Base-by-base conservation (phyloP, 2,113 vertebrate genomes). In the Callaeas wilsoni region DNA sequence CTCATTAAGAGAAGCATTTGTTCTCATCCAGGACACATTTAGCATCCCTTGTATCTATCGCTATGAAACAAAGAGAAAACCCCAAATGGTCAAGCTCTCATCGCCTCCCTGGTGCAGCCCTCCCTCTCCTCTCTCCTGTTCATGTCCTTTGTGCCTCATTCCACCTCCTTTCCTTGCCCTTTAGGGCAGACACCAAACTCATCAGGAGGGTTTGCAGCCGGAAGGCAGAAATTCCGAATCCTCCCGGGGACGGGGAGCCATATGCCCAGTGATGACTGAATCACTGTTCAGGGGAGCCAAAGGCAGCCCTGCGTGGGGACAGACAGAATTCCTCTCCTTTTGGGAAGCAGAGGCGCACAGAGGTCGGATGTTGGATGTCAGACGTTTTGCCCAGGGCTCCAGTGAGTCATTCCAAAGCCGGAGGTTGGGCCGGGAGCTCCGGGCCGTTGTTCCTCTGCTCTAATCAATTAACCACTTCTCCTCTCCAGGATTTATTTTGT, bases 181-280 rank as follows among this genome's bases (percentile, higher is more conserved):
- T 55, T 13, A 6, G 19, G 46, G 33, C 25, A 35, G 9, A 26
- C 60, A 20, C 17, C 29, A 22, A 76, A 42, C 13, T 49, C 30
- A 6, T 32, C 30, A 4, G 15, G 3, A 8, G 46, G 11, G 8
- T 62, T 59, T 57, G 33, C 23, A 67, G 50, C 47, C 74, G 60
- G 13, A 37, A 56, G 11, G 32, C 35, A 68, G 68, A 33, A 47
- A 14, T 19, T 5, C 7, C 4, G 50, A 27, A 19, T 56, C 9
- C 63, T 55, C 12, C 3, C 19, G 9, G 57, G 53, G 53, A 4
- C 0, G 2, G 15, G 52, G 32, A 69, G 33, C 41, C 18, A 4
- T 12, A 3, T 4, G 8, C 4, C 42, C 26, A 57, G 10, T 1
- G 17, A 5, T 11, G 65, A 1, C 39, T 10, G 64, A 30, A 52